A percentile compares a stretch with the other conserved stretches of the same genome.
Evolutionary conservation across 2,113 vertebrate genomes (phyloP).

Genomic region (Pelobates fuscus): DNA sequence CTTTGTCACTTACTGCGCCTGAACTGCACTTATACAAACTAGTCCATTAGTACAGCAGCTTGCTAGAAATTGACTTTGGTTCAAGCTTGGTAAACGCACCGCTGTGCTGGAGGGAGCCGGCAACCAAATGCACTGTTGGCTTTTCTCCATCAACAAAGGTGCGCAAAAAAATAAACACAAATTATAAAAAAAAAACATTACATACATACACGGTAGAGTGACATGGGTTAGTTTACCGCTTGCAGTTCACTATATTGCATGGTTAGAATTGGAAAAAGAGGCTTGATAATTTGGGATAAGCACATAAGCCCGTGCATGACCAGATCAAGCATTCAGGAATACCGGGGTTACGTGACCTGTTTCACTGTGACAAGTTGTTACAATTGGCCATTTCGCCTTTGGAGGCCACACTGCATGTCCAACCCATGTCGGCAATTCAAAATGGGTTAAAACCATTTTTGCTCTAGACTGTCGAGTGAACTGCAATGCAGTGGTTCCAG

Average conservation of each 20-base stretch:
- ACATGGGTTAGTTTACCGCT: conserved; percentile 77
- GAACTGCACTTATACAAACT: conserved; percentile 82
- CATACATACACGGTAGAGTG: conserved; percentile 75
- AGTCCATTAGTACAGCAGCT: conserved; percentile 95
- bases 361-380: too few species aligned
- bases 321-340: not conserved
- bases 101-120: not conserved
- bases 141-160: conserved; percentile 5
- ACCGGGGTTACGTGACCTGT: too few species aligned
- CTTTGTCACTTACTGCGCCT: conserved; percentile 79
- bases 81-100: conserved; percentile 87
- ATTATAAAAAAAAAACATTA: conserved; percentile 64
- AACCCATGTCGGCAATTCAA: not conserved
- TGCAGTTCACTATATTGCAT: conserved; percentile 73
- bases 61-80: conserved; percentile 99
- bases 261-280: conserved; percentile 57
- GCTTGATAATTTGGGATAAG: conserved; percentile 11
- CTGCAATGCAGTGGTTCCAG: conserved; percentile 79
- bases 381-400: too few species aligned
- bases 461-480: conserved; percentile 63
- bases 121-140: not conserved
- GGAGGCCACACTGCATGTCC: not conserved
- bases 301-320: not conserved
- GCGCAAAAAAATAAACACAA: conserved; percentile 61
- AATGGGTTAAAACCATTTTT: conserved; percentile 59